Percentiles rank a stretch among this genome's conserved stretches.
These are phyloP conservation scores for Cepphus grylle DNA, from an alignment of 2,113 vertebrate genomes.

Conservation along the genomic window DNA sequence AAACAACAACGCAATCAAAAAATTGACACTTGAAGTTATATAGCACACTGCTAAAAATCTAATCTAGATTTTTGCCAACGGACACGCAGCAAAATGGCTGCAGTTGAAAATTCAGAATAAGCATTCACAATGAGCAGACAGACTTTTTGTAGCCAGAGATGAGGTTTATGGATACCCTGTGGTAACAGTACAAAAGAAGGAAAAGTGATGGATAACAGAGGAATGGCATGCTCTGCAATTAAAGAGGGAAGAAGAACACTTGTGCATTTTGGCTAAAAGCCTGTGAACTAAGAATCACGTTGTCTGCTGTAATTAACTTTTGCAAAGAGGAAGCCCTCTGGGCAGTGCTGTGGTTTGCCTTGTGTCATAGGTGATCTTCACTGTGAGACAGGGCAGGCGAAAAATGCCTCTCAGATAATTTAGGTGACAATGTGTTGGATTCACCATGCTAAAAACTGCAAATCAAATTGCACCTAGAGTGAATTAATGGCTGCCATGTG, in stretches of 20 bases:
- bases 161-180: neutral
- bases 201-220: neutral
- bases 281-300: fast-evolving
- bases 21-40: neutral
- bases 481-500: neutral
- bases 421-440: neutral
- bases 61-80: neutral
- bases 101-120: neutral
- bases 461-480: neutral
- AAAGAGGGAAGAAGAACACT: neutral
- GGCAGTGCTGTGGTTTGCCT: neutral
- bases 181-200: neutral
- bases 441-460: neutral
- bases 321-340: neutral
- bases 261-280: neutral
- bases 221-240: neutral
- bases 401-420: neutral
- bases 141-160: neutral
- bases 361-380: neutral
- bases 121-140: neutral
- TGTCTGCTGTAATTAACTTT: neutral
- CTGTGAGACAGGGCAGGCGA: neutral
- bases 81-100: neutral
- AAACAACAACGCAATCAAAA: neutral
- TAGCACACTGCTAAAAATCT: neutral